Evolutionary conservation across 2,888 invertebrate genomes (phyloP).

Genomic region (Erebia ligea): DNA sequence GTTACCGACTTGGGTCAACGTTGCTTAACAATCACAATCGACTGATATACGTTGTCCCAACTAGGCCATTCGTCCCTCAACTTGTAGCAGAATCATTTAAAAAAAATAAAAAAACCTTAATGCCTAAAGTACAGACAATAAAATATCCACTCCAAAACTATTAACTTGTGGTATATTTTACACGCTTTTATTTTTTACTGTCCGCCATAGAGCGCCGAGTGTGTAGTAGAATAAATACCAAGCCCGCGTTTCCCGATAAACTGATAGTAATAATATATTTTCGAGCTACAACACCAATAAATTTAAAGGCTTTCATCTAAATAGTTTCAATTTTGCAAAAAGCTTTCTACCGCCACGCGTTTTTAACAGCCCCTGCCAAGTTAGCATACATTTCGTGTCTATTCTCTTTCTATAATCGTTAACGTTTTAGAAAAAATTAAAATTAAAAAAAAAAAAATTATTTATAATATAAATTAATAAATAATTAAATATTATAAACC

Average conservation of each 20-base stretch:
- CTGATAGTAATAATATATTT: slow-evolving; percentile 34
- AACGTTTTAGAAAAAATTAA: too few species aligned
- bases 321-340: slow-evolving; percentile 18
- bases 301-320: slow-evolving; percentile 22
- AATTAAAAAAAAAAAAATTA: too few species aligned
- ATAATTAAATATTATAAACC: too few species aligned
- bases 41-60: too few species aligned
- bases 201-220: neutral
- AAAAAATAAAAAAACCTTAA: neutral
- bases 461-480: too few species aligned
- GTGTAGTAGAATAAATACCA: slow-evolving; percentile 26
- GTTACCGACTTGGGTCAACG: too few species aligned
- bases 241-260: slow-evolving; percentile 29
- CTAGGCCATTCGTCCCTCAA: too few species aligned
- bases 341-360: neutral
- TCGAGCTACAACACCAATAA: slow-evolving; percentile 12
- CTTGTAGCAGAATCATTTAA: too few species aligned
- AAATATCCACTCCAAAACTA: neutral
- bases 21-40: too few species aligned
- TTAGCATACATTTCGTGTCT: too few species aligned
- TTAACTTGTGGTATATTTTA: slow-evolving; percentile 11
- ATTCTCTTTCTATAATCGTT: too few species aligned
- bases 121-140: neutral
- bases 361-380: neutral
- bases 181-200: neutral